phyloP scores from a whole-genome alignment of 2,113 vertebrate species.

The Phylloscopus trochilus region DNA sequence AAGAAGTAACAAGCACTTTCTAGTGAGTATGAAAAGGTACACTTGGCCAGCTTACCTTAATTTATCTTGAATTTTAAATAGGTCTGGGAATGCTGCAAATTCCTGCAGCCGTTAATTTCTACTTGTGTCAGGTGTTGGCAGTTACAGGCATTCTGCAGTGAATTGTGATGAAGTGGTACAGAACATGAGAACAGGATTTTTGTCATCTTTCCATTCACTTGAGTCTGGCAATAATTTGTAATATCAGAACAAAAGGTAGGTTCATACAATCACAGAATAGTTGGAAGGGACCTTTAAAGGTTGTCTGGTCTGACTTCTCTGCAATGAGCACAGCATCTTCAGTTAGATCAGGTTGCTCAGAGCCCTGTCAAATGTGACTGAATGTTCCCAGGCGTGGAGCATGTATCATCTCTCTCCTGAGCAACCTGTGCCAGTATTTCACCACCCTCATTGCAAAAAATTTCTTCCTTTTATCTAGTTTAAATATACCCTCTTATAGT shows the following conservation, averaged over 20 bases:
- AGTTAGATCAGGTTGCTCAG: background rate
- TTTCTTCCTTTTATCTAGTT: background rate
- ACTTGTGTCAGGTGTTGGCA: background rate
- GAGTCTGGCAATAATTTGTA: background rate
- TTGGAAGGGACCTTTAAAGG: background rate
- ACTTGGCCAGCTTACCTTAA: background rate
- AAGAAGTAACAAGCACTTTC: background rate
- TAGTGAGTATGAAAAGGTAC: background rate
- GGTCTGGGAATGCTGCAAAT: background rate
- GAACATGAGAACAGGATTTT: background rate
- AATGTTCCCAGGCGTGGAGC: background rate
- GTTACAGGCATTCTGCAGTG: background rate
- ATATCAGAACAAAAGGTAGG: background rate
- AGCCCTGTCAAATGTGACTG: background rate
- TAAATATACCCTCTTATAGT: background rate
- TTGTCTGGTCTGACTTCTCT: background rate
- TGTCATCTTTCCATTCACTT: background rate
- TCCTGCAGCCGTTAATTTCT: background rate
- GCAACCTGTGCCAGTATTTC: background rate
- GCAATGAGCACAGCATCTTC: background rate
- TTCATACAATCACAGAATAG: background rate
- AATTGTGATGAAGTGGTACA: conserved; percentile 6
- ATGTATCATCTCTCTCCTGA: background rate
- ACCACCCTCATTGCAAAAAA: background rate
- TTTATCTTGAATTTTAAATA: conserved; percentile 58